Conservation (phyloP, 2,797 vertebrate species). For the Amazonetta brasiliensis region DNA sequence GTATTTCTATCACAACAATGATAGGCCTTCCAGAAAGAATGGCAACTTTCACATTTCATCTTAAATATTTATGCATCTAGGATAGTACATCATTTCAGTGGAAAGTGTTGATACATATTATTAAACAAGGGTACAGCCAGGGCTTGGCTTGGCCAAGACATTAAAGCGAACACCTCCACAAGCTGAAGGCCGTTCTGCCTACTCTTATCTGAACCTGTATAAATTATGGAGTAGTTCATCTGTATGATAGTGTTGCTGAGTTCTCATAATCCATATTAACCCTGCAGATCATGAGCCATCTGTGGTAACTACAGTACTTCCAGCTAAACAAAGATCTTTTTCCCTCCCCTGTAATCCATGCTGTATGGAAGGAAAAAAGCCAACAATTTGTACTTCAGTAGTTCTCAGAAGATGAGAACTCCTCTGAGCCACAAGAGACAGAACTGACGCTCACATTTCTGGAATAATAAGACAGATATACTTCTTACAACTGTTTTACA, state of each 20-base stretch:
- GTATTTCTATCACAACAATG: neutral
- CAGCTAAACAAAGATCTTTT: neutral
- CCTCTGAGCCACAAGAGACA: neutral
- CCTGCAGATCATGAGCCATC: neutral
- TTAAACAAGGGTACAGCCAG: neutral
- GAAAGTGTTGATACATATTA: neutral
- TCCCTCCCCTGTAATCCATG: neutral
- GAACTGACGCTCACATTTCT: neutral
- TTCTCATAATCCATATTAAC: neutral
- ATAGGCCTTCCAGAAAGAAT: neutral
- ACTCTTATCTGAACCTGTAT: neutral
- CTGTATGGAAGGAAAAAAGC: neutral
- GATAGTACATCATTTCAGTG: neutral
- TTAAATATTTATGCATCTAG: neutral
- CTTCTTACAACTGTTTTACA: slow-evolving; percentile 7
- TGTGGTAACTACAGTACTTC: neutral
- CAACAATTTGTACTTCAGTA: neutral
- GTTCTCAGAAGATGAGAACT: slow-evolving; percentile 1
- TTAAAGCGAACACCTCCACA: neutral
- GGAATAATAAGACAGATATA: neutral
- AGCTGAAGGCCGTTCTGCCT: neutral
- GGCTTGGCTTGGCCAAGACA: neutral
- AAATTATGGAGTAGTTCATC: neutral
- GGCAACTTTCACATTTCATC: neutral
- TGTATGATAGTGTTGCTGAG: neutral